These are phyloP conservation scores for Epizoanthus illoricatus DNA, from an alignment of 92 coral and sea anemone species.

Conservation along the genomic window DNA sequence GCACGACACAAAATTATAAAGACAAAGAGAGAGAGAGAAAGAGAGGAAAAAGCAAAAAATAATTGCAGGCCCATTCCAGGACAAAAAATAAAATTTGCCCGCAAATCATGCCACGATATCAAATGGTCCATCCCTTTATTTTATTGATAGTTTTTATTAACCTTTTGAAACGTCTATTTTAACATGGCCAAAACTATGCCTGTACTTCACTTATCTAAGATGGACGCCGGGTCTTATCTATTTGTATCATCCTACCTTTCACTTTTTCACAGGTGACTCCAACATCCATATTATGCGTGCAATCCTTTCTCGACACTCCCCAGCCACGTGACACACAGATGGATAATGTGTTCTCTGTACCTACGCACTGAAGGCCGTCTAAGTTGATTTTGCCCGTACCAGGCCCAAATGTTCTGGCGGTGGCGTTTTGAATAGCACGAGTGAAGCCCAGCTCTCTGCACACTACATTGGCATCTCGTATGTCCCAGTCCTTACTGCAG, in stretches of 20 bases:
- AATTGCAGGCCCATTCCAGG: too few relatives aligned
- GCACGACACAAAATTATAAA: too few relatives aligned
- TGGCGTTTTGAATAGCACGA: constrained; percentile 30
- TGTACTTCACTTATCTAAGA: too few relatives aligned
- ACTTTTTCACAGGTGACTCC: constrained; percentile 22
- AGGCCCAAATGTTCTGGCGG: constrained; percentile 27
- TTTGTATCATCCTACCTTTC: background rate
- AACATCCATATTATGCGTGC: constrained; percentile 17
- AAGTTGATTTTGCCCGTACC: constrained; percentile 23
- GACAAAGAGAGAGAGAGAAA: too few relatives aligned
- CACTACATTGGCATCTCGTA: constrained; percentile 21
- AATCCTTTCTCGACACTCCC: constrained; percentile 18
- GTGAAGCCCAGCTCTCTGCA: constrained; percentile 30
- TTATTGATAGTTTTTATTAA: too few relatives aligned
- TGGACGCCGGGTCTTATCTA: too few relatives aligned
- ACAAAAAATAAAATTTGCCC: too few relatives aligned
- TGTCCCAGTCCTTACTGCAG: constrained; percentile 35
- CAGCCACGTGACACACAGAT: constrained; percentile 18
- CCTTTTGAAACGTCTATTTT: too few relatives aligned
- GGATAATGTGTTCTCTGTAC: constrained; percentile 24
- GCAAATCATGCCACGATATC: too few relatives aligned
- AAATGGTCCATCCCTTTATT: too few relatives aligned
- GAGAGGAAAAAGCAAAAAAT: too few relatives aligned
- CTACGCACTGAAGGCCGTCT: constrained; percentile 10
- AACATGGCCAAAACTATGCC: too few relatives aligned